Percentiles rank a stretch among this genome's conserved stretches.
These are phyloP conservation scores for Torymus auratus DNA, from an alignment of 2,888 invertebrate genomes.

Conservation along the genomic window DNA sequence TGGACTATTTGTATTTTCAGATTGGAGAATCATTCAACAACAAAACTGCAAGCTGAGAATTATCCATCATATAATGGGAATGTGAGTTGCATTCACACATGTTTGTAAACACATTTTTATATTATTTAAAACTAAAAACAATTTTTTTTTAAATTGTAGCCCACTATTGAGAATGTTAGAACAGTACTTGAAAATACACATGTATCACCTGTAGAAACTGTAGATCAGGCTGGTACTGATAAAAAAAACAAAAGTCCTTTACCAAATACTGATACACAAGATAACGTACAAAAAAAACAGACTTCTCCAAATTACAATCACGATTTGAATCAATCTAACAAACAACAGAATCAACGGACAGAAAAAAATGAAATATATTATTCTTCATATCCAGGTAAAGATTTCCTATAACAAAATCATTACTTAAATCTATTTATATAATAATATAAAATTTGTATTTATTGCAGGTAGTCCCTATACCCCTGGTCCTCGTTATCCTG, in stretches of 20 bases:
- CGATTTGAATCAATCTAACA: slow-evolving; percentile 38
- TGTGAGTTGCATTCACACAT: background rate
- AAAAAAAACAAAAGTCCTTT: slow-evolving; percentile 36
- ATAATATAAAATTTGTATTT: slow-evolving; percentile 10
- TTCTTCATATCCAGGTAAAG: slow-evolving; percentile 52
- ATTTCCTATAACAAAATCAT: slow-evolving; percentile 7
- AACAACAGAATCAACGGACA: slow-evolving; percentile 43
- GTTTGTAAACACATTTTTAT: too few relatives aligned
- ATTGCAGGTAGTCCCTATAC: slow-evolving; percentile 44
- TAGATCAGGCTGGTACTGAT: slow-evolving; percentile 37
- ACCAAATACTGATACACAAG: slow-evolving; percentile 25
- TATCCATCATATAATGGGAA: slow-evolving; percentile 43
- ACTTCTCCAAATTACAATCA: slow-evolving; percentile 38
- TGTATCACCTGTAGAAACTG: slow-evolving; percentile 39
- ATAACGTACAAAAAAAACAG: slow-evolving; percentile 33
- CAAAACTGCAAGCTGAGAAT: slow-evolving; percentile 47
- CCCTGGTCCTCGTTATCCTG: slow-evolving; percentile 26
- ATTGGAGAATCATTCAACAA: slow-evolving; percentile 43
- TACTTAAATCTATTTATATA: background rate
- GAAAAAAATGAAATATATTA: slow-evolving; percentile 55
- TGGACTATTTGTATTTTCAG: slow-evolving; percentile 38
- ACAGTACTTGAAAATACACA: slow-evolving; percentile 61
- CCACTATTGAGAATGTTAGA: slow-evolving; percentile 48
- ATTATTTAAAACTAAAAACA: too few relatives aligned
- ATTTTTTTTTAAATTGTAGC: slow-evolving; percentile 17